Base-by-base conservation (phyloP, 2,797 vertebrate genomes). In the Antrozous pallidus region DNA sequence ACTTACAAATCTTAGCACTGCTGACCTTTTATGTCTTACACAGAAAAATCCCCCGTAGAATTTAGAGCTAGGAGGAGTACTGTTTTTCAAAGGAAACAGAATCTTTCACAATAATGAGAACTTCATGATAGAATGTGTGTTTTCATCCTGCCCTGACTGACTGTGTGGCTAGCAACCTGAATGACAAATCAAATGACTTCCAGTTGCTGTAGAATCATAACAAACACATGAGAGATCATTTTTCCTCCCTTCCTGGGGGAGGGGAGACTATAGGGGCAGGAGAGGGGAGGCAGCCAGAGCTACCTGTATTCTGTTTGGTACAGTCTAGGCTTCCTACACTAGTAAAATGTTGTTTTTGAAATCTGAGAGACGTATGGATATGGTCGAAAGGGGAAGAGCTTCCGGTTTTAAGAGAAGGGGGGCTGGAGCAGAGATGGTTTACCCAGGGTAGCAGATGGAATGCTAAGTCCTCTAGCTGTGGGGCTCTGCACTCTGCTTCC, bases 111-210 rank as follows among this genome's bases (percentile, higher is more conserved):
- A 22, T 49, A 79, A n/a, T 42, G 69, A 90, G 69, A 65, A 65
- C n/a, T 85, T 82, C 31, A 31, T 5, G 16, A 74, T n/a, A 58
- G 51, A 83, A 8, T 36, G 1, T 61, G 24, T 85, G 38, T 94
- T 92, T 91, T 88, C 51, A 10, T 81, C 63, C 86, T 90, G 45
- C 65, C 51, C 13, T 49, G 42, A 69, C n/a, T 69, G 74, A 78
- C 12, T 65, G 7, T 17, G 51, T 84, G 45, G 65, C 51, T 79
- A 36, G 33, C 70, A 89, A 95, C 51, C 40, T 77, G 70, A 61
- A 67, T n/a, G 24, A 92, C 86, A 81, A 75, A 91, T n/a, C 47
- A 77, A 83, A 51, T 26, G 16, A 88, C 78, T 95, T 86, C 33
- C 47, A 45, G n/a, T 75, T 65, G 51, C 45, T 83, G 24, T 83